These are phyloP conservation scores for Prunella strophiata DNA, from an alignment of 2,797 vertebrate genomes.

Conservation along the genomic window DNA sequence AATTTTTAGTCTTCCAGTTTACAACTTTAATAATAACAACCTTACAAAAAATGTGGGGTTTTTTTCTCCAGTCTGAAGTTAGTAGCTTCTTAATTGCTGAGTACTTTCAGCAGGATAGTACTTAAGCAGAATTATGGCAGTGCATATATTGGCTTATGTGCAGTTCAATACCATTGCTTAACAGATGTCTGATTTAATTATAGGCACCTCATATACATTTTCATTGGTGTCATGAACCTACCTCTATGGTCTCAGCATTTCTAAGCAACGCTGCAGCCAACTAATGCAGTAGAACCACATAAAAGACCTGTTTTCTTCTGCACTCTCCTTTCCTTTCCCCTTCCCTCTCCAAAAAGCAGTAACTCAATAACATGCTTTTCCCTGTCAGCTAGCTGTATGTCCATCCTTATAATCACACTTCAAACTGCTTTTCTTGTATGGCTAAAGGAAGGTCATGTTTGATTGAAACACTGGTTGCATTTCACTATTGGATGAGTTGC, in stretches of 20 bases:
- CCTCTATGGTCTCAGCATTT: background rate
- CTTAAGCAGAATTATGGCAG: constrained; percentile 24
- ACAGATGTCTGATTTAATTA: constrained; percentile 37
- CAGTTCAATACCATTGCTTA: constrained; percentile 1
- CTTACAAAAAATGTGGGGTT: background rate
- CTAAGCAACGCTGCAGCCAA: background rate
- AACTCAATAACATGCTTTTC: background rate
- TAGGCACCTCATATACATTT: background rate
- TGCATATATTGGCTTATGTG: background rate
- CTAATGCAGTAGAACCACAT: background rate
- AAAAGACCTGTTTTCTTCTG: background rate
- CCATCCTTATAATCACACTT: background rate
- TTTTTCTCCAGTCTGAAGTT: background rate
- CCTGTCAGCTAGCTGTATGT: background rate
- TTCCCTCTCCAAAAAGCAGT: background rate
- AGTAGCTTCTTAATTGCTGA: background rate
- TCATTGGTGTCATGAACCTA: constrained; percentile 3
- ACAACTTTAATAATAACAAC: background rate
- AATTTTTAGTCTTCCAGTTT: background rate
- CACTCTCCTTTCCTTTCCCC: background rate
- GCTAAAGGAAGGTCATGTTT: background rate
- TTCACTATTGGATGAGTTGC: background rate
- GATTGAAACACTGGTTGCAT: background rate
- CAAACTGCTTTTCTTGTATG: background rate
- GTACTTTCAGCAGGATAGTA: background rate